Conservation (phyloP, 2,888 invertebrate genomes). For the Drosophila prolongata region DNA sequence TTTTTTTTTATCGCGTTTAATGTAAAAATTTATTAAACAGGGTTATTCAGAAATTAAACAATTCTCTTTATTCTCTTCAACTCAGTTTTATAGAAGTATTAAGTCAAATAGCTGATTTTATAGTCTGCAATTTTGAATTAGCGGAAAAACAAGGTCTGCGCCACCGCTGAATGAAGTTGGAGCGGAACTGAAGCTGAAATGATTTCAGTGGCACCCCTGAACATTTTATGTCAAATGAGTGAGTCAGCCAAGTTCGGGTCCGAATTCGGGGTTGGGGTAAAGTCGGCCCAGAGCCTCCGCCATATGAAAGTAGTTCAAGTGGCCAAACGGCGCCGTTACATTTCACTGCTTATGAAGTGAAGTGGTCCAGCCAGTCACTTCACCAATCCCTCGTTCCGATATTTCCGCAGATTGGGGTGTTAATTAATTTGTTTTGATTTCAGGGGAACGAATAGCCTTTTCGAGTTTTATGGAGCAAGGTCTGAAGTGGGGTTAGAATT, state of each 20-base stretch:
- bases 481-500: conserved; percentile 4
- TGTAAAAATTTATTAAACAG: too few relatives aligned
- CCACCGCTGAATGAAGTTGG: too few relatives aligned
- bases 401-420: conserved; percentile 53
- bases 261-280: conserved; percentile 2
- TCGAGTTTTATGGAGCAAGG: too few relatives aligned
- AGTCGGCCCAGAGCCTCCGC: conserved; percentile 11
- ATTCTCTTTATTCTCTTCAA: too few relatives aligned
- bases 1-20: too few relatives aligned
- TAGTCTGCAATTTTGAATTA: too few relatives aligned
- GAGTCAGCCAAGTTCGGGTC: conserved; percentile 16
- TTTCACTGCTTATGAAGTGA: conserved; percentile 65
- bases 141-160: too few relatives aligned
- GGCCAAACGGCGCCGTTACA: conserved; percentile 77
- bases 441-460: conserved; percentile 8
- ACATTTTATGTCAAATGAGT: not conserved
- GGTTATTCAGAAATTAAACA: too few relatives aligned
- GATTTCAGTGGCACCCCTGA: too few relatives aligned
- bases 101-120: too few relatives aligned
- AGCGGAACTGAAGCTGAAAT: too few relatives aligned
- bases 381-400: not conserved
- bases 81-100: too few relatives aligned
- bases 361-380: conserved; percentile 31
- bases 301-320: conserved; percentile 73
- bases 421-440: conserved; percentile 76